These are phyloP conservation scores for Corbicula japonica DNA, from an alignment of 2,888 invertebrate genomes.

Conservation along the genomic window DNA sequence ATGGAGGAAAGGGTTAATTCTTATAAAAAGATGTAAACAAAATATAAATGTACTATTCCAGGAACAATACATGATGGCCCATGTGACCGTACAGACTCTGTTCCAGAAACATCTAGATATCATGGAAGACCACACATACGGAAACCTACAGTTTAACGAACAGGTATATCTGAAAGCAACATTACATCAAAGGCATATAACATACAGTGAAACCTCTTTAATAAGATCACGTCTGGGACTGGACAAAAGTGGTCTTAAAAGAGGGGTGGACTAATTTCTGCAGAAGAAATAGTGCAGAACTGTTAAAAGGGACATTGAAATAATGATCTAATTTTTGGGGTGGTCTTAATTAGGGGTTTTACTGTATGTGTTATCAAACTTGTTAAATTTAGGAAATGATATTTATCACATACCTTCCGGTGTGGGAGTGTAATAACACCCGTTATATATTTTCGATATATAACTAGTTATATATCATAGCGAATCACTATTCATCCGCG, in stretches of 20 bases:
- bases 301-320: neutral
- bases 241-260: neutral
- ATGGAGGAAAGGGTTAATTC: no score
- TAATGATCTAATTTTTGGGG: neutral
- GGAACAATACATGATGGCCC: constrained; percentile 89
- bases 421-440: no score
- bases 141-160: constrained; percentile 80
- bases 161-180: neutral
- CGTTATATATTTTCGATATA: no score
- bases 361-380: no score
- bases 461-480: no score
- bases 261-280: neutral
- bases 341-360: no score
- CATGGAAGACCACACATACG: constrained; percentile 88
- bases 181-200: neutral
- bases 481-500: no score
- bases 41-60: constrained; percentile 59
- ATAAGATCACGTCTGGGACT: neutral
- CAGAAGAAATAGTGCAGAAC: neutral
- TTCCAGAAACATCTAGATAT: constrained; percentile 88
- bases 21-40: no score
- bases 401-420: no score
- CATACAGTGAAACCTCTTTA: no score
- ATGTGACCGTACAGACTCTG: constrained; percentile 88
- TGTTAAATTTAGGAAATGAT: no score